Evolutionary conservation across 1,140 invertebrate genomes (phyloP).

Genomic region (Hyles euphorbiae): DNA sequence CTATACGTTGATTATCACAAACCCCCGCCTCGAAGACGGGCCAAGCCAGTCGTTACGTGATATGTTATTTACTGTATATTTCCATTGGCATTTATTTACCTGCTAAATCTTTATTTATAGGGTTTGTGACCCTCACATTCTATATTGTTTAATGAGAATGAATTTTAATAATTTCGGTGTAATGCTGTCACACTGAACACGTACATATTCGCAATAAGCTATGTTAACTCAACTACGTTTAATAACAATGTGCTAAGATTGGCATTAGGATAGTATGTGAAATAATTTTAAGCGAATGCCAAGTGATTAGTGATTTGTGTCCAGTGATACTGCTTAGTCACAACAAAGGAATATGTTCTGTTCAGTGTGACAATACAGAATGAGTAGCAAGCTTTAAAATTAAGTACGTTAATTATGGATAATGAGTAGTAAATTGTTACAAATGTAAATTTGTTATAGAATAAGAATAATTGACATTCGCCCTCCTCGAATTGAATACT

Average conservation of each 20-base stretch:
- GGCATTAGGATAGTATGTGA: too few species aligned
- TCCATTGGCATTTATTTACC: slow-evolving; percentile 52
- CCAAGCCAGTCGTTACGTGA: slow-evolving; percentile 23
- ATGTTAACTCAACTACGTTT: too few species aligned
- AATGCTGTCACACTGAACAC: slow-evolving; percentile 22
- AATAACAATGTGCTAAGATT: too few species aligned
- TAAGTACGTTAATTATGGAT: slow-evolving; percentile 53
- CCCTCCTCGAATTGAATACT: slow-evolving; percentile 49
- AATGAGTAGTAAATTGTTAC: slow-evolving; percentile 59
- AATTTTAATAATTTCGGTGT: too few species aligned
- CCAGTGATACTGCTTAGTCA: too few species aligned
- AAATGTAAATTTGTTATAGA: slow-evolving; percentile 68
- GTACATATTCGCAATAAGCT: too few species aligned
- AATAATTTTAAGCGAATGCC: too few species aligned
- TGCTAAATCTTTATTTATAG: slow-evolving; percentile 36
- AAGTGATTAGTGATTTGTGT: too few species aligned
- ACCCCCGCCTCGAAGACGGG: slow-evolving; percentile 14
- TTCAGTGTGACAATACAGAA: slow-evolving; percentile 10
- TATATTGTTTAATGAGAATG: too few species aligned
- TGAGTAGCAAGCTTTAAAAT: slow-evolving; percentile 65
- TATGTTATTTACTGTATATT: slow-evolving; percentile 37
- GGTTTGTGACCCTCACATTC: slow-evolving; percentile 32
- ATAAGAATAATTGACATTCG: slow-evolving; percentile 49
- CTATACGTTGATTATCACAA: not conserved
- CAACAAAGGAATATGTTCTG: not conserved